phyloP scores from a whole-genome alignment of 2,113 vertebrate genomes.

The Eulemur macaco region DNA sequence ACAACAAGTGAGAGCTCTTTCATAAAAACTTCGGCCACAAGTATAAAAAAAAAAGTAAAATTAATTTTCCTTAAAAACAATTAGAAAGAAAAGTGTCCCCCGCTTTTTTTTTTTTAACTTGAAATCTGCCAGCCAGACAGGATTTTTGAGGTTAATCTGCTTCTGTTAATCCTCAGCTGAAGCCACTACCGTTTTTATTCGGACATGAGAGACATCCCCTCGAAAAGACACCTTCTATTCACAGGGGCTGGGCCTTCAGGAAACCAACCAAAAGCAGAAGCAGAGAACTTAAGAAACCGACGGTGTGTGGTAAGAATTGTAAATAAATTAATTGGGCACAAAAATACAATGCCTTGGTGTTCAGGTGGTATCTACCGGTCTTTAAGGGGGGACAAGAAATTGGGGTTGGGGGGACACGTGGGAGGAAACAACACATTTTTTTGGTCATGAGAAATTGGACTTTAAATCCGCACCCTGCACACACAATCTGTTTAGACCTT shows the following conservation, averaged over 20 bases:
- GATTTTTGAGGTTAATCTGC: slow-evolving; percentile 52
- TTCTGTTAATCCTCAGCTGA: slow-evolving; percentile 9
- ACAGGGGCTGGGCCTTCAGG: neutral
- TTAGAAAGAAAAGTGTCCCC: slow-evolving; percentile 47
- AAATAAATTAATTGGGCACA: slow-evolving; percentile 55
- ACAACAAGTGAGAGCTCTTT: slow-evolving; percentile 70
- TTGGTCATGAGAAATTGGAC: slow-evolving; percentile 78
- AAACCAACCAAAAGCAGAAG: slow-evolving; percentile 19
- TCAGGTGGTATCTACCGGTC: slow-evolving; percentile 60
- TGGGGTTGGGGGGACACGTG: accelerated
- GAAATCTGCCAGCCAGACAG: slow-evolving; percentile 23
- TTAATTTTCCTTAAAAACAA: slow-evolving; percentile 71
- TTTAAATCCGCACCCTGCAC: slow-evolving; percentile 52
- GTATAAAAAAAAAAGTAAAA: slow-evolving; percentile 55
- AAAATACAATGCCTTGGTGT: neutral
- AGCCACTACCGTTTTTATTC: neutral
- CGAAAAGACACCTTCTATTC: neutral
- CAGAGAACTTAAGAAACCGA: neutral
- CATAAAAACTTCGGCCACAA: slow-evolving; percentile 42
- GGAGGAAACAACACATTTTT: neutral
- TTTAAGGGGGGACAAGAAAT: slow-evolving; percentile 59
- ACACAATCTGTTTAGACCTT: slow-evolving; percentile 66
- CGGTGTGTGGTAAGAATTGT: neutral
- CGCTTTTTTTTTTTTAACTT: slow-evolving; percentile 60
- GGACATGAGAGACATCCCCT: neutral